Evolutionary conservation across 2,797 vertebrate genomes (phyloP).

Genomic region (Malurus leucopterus): DNA sequence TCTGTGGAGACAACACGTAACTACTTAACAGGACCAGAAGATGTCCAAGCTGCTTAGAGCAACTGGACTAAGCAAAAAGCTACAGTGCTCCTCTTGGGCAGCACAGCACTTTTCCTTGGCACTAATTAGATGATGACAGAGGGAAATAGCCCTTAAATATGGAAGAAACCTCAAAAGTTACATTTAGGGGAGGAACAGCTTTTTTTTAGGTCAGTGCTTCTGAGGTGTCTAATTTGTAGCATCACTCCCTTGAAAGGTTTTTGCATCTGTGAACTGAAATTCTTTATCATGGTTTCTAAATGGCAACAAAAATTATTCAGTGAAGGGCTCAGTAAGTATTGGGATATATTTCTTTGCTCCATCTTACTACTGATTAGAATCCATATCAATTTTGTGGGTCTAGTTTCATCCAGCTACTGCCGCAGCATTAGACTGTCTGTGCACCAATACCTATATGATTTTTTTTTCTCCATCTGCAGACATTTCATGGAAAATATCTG

Average conservation of each 20-base stretch:
- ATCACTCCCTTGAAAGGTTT: background rate
- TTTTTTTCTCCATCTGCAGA: background rate
- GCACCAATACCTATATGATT: background rate
- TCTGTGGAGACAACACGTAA: background rate
- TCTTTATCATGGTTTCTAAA: background rate
- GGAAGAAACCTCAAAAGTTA: constrained; percentile 9
- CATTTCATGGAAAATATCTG: background rate
- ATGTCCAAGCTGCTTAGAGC: background rate
- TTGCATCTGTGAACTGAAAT: constrained; percentile 12
- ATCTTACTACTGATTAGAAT: background rate
- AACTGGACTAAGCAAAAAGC: background rate
- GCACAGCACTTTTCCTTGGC: background rate
- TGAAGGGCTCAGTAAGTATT: background rate
- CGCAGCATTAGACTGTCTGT: background rate
- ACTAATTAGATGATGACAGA: background rate
- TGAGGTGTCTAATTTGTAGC: background rate
- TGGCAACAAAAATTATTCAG: background rate
- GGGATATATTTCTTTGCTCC: background rate
- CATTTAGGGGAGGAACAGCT: background rate
- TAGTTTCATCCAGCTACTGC: background rate
- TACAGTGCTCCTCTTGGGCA: background rate
- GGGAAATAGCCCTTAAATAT: background rate
- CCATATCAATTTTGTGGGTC: background rate
- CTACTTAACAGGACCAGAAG: background rate
- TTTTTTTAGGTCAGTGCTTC: constrained; percentile 23